These are phyloP conservation scores for Galerucella nymphaeae DNA, from an alignment of 2,888 invertebrate genomes.

Conservation along the genomic window DNA sequence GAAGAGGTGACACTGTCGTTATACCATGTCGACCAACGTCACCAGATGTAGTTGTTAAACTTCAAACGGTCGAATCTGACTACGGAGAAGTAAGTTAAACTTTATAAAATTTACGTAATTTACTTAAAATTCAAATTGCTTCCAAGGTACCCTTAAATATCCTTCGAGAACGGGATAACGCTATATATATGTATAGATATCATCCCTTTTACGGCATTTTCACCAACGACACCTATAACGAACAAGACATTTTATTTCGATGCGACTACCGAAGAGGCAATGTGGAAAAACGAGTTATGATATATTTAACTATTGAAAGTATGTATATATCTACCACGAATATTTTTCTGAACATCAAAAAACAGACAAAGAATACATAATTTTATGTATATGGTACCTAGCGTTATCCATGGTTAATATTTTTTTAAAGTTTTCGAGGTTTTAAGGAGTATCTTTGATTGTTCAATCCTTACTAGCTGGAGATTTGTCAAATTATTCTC, in stretches of 20 bases:
- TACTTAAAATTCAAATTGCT: constrained; percentile 15
- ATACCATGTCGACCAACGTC: constrained; percentile 75
- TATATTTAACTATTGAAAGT: constrained; percentile 21
- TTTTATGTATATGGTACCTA: too few species aligned
- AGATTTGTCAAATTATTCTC: too few species aligned
- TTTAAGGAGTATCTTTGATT: too few species aligned
- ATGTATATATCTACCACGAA: constrained; percentile 20
- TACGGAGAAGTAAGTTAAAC: constrained; percentile 16
- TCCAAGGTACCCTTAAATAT: constrained; percentile 39
- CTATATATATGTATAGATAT: constrained; percentile 43
- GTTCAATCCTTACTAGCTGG: too few species aligned
- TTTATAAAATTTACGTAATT: neutral
- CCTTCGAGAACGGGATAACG: constrained; percentile 30
- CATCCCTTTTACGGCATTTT: constrained; percentile 45
- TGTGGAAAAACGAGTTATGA: neutral
- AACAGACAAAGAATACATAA: neutral
- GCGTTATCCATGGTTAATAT: too few species aligned
- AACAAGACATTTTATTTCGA: constrained; percentile 13
- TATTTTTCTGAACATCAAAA: constrained; percentile 13
- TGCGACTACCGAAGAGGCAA: constrained; percentile 8
- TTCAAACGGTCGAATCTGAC: constrained; percentile 54
- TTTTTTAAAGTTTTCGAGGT: too few species aligned
- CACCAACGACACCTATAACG: constrained; percentile 44
- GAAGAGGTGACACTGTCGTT: constrained; percentile 63
- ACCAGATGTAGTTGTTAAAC: constrained; percentile 68